A percentile compares a stretch with the other conserved stretches of the same genome.
These are phyloP conservation scores for Tor tambroides DNA, from an alignment of 2,113 vertebrate genomes.

Conservation along the genomic window DNA sequence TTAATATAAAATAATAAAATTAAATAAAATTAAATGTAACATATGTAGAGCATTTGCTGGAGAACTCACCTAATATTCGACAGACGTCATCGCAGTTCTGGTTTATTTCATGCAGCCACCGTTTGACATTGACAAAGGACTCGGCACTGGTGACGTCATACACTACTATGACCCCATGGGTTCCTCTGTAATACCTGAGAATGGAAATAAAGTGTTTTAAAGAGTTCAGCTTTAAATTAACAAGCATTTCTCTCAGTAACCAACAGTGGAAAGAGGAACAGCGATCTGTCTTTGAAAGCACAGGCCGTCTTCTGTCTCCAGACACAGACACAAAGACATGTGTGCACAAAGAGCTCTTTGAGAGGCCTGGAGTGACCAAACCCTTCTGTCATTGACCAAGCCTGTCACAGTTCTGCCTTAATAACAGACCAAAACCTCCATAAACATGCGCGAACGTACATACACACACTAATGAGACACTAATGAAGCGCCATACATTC, in stretches of 20 bases:
- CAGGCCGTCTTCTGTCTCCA: slow-evolving; percentile 22
- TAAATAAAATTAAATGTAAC: not conserved
- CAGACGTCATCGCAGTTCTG: slow-evolving; percentile 99
- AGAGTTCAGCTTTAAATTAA: not conserved
- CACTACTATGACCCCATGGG: slow-evolving; percentile 97
- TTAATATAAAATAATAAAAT: not conserved
- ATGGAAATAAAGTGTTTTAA: slow-evolving; percentile 50
- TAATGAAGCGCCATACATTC: not conserved
- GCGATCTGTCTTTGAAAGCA: slow-evolving; percentile 20
- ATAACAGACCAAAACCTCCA: not conserved
- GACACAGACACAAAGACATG: slow-evolving; percentile 10
- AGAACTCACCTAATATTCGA: slow-evolving; percentile 91
- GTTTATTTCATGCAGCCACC: slow-evolving; percentile 99
- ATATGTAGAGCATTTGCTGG: not conserved
- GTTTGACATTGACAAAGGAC: slow-evolving; percentile 98
- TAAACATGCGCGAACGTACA: not conserved
- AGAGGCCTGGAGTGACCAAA: slow-evolving; percentile 27
- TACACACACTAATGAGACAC: not conserved
- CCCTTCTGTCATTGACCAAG: not conserved
- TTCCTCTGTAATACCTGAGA: slow-evolving; percentile 94
- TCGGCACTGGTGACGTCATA: slow-evolving; percentile 98
- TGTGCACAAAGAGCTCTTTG: slow-evolving; percentile 68
- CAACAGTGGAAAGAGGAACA: not conserved
- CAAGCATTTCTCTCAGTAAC: not conserved
- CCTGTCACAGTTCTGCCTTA: not conserved